A percentile compares a stretch with the other conserved stretches of the same genome.
Conservation (phyloP, 1,140 invertebrate genomes). For the Oryctes rhinoceros region DNA sequence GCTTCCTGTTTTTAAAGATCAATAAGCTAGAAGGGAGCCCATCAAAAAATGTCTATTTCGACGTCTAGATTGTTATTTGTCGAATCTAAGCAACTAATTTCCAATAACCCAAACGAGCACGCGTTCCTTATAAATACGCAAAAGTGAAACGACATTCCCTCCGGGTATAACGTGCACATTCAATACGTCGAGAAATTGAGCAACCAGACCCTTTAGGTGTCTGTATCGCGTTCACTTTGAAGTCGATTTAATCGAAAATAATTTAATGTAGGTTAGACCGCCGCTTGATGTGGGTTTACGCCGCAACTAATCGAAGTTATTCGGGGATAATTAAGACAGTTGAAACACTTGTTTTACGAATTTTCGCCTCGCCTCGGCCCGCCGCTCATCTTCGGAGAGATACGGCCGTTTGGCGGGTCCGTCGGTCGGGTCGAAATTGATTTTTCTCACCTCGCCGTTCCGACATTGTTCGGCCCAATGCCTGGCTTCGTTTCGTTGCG, state of each 20-base stretch:
- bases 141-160: no score
- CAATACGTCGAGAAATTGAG: background rate
- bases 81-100: no score
- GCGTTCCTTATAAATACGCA: no score
- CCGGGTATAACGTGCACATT: no score
- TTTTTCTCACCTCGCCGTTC: constrained; percentile 20
- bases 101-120: no score
- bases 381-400: background rate
- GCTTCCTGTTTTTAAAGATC: no score
- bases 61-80: no score
- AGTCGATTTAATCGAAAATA: constrained; percentile 35
- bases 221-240: constrained; percentile 17
- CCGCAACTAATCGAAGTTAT: constrained; percentile 36
- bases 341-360: constrained; percentile 6
- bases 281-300: constrained; percentile 18
- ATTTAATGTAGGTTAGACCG: constrained; percentile 36
- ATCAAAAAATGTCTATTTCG: no score
- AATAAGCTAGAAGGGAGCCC: no score
- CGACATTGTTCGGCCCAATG: background rate
- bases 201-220: background rate
- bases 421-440: background rate
- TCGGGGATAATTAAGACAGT: constrained; percentile 31
- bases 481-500: background rate
- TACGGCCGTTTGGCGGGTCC: background rate
- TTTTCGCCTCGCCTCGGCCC: background rate